phyloP scores from a whole-genome alignment of 2,888 invertebrate genomes.

The Crioceris asparagi region DNA sequence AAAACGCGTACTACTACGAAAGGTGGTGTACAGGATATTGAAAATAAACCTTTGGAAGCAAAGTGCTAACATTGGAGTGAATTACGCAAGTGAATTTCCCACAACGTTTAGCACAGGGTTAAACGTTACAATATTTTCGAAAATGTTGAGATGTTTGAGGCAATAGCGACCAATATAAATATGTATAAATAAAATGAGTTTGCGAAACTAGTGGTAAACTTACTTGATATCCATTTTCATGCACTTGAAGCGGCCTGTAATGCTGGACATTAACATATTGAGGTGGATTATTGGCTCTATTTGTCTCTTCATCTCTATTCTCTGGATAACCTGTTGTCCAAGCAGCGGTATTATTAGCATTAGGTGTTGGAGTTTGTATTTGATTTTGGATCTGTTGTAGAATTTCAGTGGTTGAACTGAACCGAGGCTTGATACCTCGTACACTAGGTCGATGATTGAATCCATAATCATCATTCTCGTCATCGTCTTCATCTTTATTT shows the following conservation, averaged over 20 bases:
- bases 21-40: too few relatives aligned
- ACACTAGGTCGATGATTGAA: constrained; percentile 84
- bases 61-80: too few relatives aligned
- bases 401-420: constrained; percentile 70
- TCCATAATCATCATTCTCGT: constrained; percentile 80
- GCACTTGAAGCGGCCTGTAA: constrained; percentile 26
- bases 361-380: constrained; percentile 42
- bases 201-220: too few relatives aligned
- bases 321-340: too few relatives aligned
- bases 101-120: too few relatives aligned
- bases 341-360: constrained; percentile 43
- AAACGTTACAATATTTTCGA: too few relatives aligned
- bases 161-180: too few relatives aligned
- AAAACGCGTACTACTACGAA: too few relatives aligned
- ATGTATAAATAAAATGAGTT: too few relatives aligned
- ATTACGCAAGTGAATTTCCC: too few relatives aligned
- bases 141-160: too few relatives aligned
- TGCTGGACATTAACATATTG: constrained; percentile 23
- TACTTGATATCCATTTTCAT: constrained; percentile 15
- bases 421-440: constrained; percentile 78
- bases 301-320: constrained; percentile 40
- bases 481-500: constrained; percentile 43
- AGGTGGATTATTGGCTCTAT: constrained; percentile 28
- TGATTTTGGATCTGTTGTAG: constrained; percentile 72
- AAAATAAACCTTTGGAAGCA: too few relatives aligned